These are phyloP conservation scores for Cisticola juncidis DNA, from an alignment of 2,113 vertebrate genomes.

Conservation along the genomic window DNA sequence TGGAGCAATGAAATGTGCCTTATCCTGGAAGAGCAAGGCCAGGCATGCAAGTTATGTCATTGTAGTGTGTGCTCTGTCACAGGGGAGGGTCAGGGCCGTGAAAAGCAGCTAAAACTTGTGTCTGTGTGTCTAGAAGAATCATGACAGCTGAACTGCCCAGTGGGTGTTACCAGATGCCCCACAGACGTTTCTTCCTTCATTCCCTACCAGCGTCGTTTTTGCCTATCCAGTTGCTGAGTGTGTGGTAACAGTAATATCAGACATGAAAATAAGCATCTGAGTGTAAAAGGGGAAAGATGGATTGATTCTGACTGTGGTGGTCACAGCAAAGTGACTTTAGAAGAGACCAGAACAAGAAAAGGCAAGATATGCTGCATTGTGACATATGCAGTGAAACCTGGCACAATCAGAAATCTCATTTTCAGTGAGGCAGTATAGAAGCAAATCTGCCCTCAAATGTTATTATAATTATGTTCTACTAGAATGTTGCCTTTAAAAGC, in stretches of 20 bases:
- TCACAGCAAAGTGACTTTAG: neutral
- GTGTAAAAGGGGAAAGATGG: neutral
- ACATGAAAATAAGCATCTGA: neutral
- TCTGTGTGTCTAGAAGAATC: neutral
- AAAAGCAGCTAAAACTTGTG: neutral
- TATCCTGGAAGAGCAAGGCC: constrained; percentile 17
- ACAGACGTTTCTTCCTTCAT: neutral
- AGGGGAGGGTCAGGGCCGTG: neutral
- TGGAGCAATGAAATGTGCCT: neutral
- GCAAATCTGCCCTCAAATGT: neutral
- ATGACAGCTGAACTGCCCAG: neutral
- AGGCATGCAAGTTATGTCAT: neutral
- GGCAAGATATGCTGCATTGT: neutral
- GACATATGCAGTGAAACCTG: neutral
- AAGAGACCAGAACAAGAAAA: neutral
- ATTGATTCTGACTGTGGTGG: neutral
- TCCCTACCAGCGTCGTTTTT: neutral
- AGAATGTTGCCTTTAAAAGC: neutral
- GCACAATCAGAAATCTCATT: neutral
- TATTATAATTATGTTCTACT: neutral
- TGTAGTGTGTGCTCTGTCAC: neutral
- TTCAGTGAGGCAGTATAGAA: neutral
- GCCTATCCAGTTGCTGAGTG: neutral
- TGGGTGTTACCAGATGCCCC: neutral
- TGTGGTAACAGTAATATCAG: neutral